These are phyloP conservation scores for Chymomyza procnemis DNA, from an alignment of 2,888 invertebrate genomes.

Conservation along the genomic window DNA sequence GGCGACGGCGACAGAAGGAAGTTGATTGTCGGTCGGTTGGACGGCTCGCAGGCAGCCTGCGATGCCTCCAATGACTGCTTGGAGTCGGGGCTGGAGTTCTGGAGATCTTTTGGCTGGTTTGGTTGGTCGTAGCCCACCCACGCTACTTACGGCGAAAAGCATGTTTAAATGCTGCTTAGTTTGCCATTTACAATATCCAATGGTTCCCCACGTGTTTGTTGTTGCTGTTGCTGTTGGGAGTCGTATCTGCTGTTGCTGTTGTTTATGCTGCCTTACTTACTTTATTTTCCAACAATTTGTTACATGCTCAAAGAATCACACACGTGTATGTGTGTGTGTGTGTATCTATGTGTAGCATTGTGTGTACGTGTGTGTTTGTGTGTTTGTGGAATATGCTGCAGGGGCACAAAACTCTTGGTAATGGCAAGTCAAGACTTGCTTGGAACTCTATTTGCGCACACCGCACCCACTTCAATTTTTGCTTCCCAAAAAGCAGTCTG, in stretches of 20 bases:
- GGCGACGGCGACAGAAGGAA: background rate
- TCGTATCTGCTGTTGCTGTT: constrained; percentile 17
- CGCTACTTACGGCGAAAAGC: constrained; percentile 60
- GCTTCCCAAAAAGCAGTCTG: background rate
- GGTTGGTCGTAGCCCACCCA: constrained; percentile 50
- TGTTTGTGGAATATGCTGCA: constrained; percentile 39
- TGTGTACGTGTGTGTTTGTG: constrained; percentile 3
- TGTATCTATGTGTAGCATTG: constrained; percentile 4
- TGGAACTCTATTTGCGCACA: constrained; percentile 18
- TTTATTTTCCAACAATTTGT: constrained; percentile 64
- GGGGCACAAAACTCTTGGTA: constrained; percentile 38
- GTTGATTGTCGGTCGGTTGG: background rate
- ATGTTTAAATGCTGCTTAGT: constrained; percentile 67
- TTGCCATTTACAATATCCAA: constrained; percentile 49
- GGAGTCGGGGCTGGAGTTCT: background rate
- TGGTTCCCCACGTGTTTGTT: constrained; percentile 32
- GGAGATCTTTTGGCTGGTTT: background rate
- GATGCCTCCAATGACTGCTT: no score
- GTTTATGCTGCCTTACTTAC: constrained; percentile 36
- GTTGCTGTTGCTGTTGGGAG: constrained; percentile 29
- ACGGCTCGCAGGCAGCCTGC: background rate
- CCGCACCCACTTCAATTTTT: background rate
- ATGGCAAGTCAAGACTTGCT: constrained; percentile 49
- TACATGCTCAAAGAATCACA: constrained; percentile 29
- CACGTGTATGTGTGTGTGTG: background rate